Evolutionary conservation across 2,888 invertebrate species (phyloP), one percentile per base, ranked within the genome.

Genomic region (Mesorhabditis spiculigera): DNA sequence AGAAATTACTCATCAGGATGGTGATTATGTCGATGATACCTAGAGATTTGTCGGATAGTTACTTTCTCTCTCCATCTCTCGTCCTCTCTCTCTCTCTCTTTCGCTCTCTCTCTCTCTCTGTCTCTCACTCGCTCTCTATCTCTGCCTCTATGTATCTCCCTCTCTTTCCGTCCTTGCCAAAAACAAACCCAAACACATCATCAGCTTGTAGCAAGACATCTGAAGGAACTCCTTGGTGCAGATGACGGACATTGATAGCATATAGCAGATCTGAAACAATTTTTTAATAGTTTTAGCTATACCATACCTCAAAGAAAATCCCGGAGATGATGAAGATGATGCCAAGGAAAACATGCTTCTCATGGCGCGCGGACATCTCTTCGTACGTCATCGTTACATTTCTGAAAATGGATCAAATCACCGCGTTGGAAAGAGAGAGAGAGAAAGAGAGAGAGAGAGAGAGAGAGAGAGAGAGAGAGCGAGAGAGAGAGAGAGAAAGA

Each of bases 1-100:
- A n/a, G 58, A 50, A 50, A 50, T 50, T 50, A n/a, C 58, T 50
- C n/a, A 50, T 10, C 58, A 50, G 10, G n/a, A 50, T 50, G 58
- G 10, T 13, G 8, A 50, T 13, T 13, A 10, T 13, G n/a, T 50
- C 58, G 58, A 50, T n/a, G 58, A 50, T n/a, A 50, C 58, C 58
- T 50, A n/a, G n/a, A 50, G n/a, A 28, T 28, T 28, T 28, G 28
- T 28, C 28, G 3, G 28, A 28, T 28, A 1, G 28, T 28, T 28
- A 28, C 28, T 28, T 28, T 28, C 28, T 28, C 28, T 28, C 28
- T 28, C 28, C 28, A 28, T 28, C 28, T 28, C 28, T 28, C 28
- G 28, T 28, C 28, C 28, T 28, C 28, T 28, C 28, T 3, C 28
- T 28, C 3, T 28, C 28, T 28, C 28, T 1, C 28, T 28, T 3